Percentiles rank a stretch among this genome's conserved stretches.
phyloP scores from a whole-genome alignment of 2,797 vertebrate genomes.

The Danionella dracula region DNA sequence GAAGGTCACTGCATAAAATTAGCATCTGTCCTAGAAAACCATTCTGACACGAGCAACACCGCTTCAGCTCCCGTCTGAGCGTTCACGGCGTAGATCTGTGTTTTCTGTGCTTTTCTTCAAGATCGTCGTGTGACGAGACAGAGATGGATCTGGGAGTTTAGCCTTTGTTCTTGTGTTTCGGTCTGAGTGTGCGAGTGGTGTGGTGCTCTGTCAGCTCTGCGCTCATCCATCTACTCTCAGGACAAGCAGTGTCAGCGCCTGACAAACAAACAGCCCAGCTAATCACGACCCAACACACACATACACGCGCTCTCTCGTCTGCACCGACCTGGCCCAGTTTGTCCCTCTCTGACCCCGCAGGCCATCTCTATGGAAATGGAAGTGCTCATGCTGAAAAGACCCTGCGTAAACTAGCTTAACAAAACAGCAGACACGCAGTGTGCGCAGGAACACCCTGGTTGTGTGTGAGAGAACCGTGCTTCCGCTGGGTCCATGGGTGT shows the following conservation, averaged over 20 bases:
- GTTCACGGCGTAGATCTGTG: background rate
- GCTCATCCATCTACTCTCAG: constrained; percentile 45
- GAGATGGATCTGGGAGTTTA: constrained; percentile 40
- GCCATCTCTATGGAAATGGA: constrained; percentile 50
- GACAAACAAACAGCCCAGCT: constrained; percentile 49
- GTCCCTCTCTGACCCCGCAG: constrained; percentile 42
- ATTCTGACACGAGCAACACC: constrained; percentile 55
- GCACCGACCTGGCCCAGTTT: constrained; percentile 32
- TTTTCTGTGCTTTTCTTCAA: constrained; percentile 32
- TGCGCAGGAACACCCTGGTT: background rate
- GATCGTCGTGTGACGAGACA: constrained; percentile 28
- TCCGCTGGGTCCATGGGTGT: background rate
- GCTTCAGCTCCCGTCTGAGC: constrained; percentile 35
- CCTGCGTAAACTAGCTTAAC: constrained; percentile 45
- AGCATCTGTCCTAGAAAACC: constrained; percentile 69
- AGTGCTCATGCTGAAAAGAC: constrained; percentile 42
- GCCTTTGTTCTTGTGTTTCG: constrained; percentile 55
- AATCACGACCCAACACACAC: constrained; percentile 38
- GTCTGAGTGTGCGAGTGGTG: constrained; percentile 54
- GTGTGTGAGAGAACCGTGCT: background rate
- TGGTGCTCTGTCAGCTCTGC: constrained; percentile 42
- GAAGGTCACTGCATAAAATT: constrained; percentile 76
- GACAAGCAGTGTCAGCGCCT: constrained; percentile 44
- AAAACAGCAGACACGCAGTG: constrained; percentile 31
- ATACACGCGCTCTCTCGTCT: constrained; percentile 21